Conservation (phyloP, 2,113 vertebrate species). For the Callaeas wilsoni region DNA sequence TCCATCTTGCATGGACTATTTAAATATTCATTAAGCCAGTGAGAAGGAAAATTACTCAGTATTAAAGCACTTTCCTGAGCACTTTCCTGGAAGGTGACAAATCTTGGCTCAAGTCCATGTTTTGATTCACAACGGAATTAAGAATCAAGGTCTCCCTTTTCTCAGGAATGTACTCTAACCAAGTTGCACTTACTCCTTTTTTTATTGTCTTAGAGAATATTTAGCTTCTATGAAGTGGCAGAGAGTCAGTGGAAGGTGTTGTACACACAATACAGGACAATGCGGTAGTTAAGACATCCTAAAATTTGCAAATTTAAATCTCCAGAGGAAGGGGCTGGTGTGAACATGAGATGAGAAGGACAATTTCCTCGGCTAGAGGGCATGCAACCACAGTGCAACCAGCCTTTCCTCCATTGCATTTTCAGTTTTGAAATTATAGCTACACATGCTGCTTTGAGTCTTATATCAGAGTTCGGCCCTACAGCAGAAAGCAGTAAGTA, state of each 20-base stretch:
- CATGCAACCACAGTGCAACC: not conserved
- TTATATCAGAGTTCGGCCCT: not conserved
- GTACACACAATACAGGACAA: not conserved
- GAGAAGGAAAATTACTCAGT: constrained; percentile 25
- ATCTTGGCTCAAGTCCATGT: not conserved
- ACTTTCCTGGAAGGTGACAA: constrained; percentile 28
- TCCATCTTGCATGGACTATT: not conserved
- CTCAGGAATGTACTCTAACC: not conserved
- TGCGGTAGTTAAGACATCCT: not conserved
- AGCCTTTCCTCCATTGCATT: not conserved
- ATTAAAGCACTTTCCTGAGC: not conserved
- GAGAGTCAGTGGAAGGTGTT: not conserved
- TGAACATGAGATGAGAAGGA: not conserved
- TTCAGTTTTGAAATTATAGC: not conserved
- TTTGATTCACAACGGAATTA: not conserved
- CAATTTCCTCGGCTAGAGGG: not conserved
- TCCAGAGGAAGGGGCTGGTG: not conserved
- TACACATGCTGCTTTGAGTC: not conserved
- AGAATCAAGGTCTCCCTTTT: not conserved
- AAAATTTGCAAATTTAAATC: not conserved
- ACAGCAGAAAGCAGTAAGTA: not conserved
- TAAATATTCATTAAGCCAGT: constrained; percentile 35
- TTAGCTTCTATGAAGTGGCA: not conserved
- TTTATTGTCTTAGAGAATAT: not conserved
- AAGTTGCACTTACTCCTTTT: not conserved